Evolutionary conservation across 2,113 vertebrate genomes (phyloP).

Genomic region (Pseudopipra pipra): DNA sequence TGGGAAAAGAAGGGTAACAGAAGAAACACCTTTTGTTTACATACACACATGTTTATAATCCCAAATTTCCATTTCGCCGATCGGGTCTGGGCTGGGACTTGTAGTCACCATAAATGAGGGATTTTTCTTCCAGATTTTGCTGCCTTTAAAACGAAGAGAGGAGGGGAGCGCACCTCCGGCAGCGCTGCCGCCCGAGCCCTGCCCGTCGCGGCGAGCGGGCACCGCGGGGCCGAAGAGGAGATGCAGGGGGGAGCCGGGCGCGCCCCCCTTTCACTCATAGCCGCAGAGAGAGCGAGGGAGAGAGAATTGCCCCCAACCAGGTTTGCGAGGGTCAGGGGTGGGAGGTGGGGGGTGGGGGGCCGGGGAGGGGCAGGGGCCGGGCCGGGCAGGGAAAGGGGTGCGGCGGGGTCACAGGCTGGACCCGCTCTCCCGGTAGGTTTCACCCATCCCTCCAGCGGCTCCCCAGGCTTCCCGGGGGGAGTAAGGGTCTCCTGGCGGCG

Average conservation of each 20-base stretch:
- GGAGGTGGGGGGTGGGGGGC: not conserved
- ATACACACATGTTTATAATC: conserved; percentile 74
- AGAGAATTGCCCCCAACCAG: conserved; percentile 52
- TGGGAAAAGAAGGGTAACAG: conserved; percentile 78
- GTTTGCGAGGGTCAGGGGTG: conserved; percentile 18
- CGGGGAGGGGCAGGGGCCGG: not conserved
- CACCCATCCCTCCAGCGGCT: not conserved
- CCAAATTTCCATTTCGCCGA: conserved; percentile 74
- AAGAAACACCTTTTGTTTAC: conserved; percentile 81
- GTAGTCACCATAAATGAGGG: conserved; percentile 68
- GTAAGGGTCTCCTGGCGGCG: not conserved
- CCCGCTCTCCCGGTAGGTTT: not conserved
- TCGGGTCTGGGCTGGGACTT: conserved; percentile 59
- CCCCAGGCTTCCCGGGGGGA: not conserved
- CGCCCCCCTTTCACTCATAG: not conserved
- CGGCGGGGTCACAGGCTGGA: not conserved
- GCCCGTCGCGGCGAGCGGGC: conserved; percentile 7
- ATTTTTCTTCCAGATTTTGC: conserved; percentile 62
- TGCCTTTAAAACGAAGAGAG: conserved; percentile 18
- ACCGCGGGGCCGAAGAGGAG: conserved; percentile 10
- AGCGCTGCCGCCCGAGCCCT: not conserved
- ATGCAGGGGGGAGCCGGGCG: not conserved
- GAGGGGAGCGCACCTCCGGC: conserved; percentile 3
- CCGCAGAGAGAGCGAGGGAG: not conserved
- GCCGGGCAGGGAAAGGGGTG: not conserved